Evolutionary conservation across 1,140 invertebrate species (phyloP).

Genomic region (Mercenaria mercenaria): DNA sequence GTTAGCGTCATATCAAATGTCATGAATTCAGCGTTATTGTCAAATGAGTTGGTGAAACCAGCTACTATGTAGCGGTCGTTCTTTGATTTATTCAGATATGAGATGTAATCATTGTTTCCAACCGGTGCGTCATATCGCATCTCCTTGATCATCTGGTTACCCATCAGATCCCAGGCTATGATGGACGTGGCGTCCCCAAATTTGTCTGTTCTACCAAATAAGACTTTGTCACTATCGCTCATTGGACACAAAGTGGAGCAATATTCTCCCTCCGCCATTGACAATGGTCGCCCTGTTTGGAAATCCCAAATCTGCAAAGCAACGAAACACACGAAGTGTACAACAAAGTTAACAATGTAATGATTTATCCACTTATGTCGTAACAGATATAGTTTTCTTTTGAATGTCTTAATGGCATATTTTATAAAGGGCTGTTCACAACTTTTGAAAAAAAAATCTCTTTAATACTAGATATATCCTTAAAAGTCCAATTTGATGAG

Average conservation of each 20-base stretch:
- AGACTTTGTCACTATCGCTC: slow-evolving; percentile 82
- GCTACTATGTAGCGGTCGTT: slow-evolving; percentile 84
- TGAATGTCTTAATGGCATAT: too few relatives aligned
- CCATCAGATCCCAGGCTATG: slow-evolving; percentile 84
- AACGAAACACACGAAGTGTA: background rate
- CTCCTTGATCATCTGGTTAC: slow-evolving; percentile 84
- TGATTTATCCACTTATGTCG: too few relatives aligned
- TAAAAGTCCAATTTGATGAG: too few relatives aligned
- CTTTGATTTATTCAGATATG: slow-evolving; percentile 82
- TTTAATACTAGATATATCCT: too few relatives aligned
- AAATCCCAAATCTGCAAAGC: slow-evolving; percentile 86
- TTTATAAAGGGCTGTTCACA: too few relatives aligned
- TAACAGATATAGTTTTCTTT: too few relatives aligned
- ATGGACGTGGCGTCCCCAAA: slow-evolving; percentile 84
- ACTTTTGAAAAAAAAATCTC: too few relatives aligned
- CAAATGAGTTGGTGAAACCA: slow-evolving; percentile 84
- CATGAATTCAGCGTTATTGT: slow-evolving; percentile 84
- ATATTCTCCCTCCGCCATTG: slow-evolving; percentile 82
- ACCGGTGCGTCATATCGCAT: slow-evolving; percentile 83
- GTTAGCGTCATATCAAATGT: slow-evolving; percentile 84
- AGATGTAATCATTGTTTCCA: slow-evolving; percentile 84
- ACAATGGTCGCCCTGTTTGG: slow-evolving; percentile 82
- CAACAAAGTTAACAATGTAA: too few relatives aligned
- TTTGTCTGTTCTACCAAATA: slow-evolving; percentile 84
- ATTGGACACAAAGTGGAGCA: slow-evolving; percentile 85